Conservation (phyloP, 2,888 invertebrate species). For the Lochmaea crataegi region DNA sequence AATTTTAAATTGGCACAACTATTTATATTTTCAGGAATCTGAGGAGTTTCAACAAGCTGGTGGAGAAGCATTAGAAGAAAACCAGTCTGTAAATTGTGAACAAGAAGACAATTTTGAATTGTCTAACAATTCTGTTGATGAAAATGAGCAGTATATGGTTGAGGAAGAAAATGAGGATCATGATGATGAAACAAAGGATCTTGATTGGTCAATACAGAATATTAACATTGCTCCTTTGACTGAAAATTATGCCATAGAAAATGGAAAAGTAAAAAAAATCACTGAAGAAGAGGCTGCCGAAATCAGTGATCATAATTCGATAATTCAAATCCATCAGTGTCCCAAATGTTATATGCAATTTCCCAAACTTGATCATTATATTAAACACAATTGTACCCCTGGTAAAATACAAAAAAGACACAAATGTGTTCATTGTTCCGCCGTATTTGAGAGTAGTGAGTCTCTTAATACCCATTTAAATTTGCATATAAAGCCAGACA, state of each 20-base stretch:
- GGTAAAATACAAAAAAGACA: slow-evolving; percentile 64
- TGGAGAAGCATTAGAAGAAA: slow-evolving; percentile 33
- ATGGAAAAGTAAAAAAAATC: slow-evolving; percentile 53
- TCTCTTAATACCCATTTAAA: slow-evolving; percentile 72
- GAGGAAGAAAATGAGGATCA: slow-evolving; percentile 66
- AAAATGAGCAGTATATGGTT: slow-evolving; percentile 66
- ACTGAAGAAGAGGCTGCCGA: slow-evolving; percentile 50
- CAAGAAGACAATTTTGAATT: slow-evolving; percentile 19
- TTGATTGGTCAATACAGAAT: slow-evolving; percentile 67
- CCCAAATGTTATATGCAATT: slow-evolving; percentile 66
- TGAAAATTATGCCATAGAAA: slow-evolving; percentile 53
- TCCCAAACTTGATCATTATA: slow-evolving; percentile 64
- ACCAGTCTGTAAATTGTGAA: slow-evolving; percentile 22
- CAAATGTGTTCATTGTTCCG: slow-evolving; percentile 66
- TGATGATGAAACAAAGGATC: slow-evolving; percentile 60
- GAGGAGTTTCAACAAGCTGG: slow-evolving; percentile 45
- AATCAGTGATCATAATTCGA: slow-evolving; percentile 42
- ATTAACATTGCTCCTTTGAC: slow-evolving; percentile 51
- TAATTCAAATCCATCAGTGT: slow-evolving; percentile 65
- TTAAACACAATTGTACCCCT: slow-evolving; percentile 63
- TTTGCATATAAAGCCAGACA: slow-evolving; percentile 65
- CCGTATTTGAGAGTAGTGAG: slow-evolving; percentile 62
- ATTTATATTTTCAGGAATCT: slow-evolving; percentile 41
- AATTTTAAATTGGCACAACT: background rate
- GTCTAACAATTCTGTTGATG: slow-evolving; percentile 13